A percentile compares a stretch with the other conserved stretches of the same genome.
Conservation (phyloP, 2,113 vertebrate species). For the Myrmophylax atrothorax region DNA sequence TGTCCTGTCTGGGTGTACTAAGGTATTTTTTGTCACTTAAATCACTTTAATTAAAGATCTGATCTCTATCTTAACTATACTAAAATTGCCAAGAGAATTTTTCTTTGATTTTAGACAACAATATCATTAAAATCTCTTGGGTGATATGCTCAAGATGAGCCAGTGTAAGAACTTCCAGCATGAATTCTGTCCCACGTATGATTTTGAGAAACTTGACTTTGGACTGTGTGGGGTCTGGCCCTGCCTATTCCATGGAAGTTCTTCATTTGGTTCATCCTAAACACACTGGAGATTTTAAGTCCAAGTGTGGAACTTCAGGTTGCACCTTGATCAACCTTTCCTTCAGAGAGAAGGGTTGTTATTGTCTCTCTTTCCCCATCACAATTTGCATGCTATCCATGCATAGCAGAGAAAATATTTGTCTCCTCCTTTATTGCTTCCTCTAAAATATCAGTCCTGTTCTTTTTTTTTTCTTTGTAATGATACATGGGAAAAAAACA, state of each 20-base stretch:
- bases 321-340: not conserved
- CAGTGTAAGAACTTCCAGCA: not conserved
- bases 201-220: not conserved
- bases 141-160: not conserved
- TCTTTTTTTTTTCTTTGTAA: not conserved
- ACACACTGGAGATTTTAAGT: not conserved
- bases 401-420: not conserved
- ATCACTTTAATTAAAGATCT: too few species aligned
- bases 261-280: not conserved
- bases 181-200: not conserved
- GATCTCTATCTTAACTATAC: too few species aligned
- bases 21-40: too few species aligned
- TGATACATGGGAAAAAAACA: not conserved
- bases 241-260: not conserved
- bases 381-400: not conserved
- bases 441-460: accelerated
- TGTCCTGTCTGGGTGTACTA: too few species aligned
- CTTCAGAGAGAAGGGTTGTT: not conserved
- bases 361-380: too few species aligned
- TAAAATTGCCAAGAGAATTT: too few species aligned
- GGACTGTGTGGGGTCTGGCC: not conserved
- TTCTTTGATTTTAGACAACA: too few species aligned
- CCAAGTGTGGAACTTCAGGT: not conserved
- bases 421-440: not conserved
- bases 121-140: not conserved